Evolutionary conservation across 2,797 vertebrate species (phyloP).

Genomic region (Arctocebus calabarensis): DNA sequence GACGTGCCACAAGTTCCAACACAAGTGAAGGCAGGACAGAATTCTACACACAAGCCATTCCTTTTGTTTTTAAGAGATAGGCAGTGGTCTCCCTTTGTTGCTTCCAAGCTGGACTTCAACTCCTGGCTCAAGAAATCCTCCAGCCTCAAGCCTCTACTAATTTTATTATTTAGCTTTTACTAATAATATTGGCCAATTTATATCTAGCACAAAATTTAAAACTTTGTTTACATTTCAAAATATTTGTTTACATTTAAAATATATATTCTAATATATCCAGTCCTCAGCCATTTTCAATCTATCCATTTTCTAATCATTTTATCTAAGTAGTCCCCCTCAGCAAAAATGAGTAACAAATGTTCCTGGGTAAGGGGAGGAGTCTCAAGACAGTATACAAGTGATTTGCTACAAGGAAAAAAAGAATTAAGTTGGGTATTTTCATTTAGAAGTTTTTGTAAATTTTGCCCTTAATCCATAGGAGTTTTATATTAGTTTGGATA

Average conservation of each 20-base stretch:
- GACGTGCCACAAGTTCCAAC: not conserved
- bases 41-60: not conserved
- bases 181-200: not conserved
- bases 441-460: not conserved
- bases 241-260: not conserved
- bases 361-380: not conserved
- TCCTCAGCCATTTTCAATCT: not conserved
- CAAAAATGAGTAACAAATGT: not conserved
- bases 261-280: not conserved
- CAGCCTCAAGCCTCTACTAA: not conserved
- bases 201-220: not conserved
- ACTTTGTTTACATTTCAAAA: not conserved
- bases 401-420: not conserved
- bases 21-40: not conserved
- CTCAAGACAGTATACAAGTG: not conserved
- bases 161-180: not conserved
- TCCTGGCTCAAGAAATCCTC: not conserved
- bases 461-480: not conserved
- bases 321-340: not conserved
- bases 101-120: not conserved
- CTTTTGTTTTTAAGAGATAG: not conserved
- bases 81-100: not conserved
- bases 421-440: not conserved
- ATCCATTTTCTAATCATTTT: not conserved
- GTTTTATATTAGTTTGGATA: not conserved